Conservation (phyloP, 2,797 vertebrate species). For the Notamacropus eugenii region DNA sequence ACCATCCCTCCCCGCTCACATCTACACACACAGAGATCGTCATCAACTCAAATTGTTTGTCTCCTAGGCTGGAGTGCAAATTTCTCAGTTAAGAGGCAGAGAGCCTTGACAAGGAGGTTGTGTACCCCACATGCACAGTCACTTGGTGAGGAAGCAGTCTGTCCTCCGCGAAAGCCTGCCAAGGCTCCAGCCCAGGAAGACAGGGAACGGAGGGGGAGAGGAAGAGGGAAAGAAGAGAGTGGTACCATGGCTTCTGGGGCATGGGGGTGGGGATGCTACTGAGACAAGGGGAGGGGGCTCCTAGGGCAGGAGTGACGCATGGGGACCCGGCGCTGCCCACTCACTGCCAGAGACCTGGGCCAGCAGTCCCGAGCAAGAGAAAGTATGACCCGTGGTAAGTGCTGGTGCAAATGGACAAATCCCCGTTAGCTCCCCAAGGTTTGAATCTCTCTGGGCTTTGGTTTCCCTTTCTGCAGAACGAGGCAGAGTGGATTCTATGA, state of each 20-base stretch:
- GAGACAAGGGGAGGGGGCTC: too few species aligned
- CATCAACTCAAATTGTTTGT: background rate
- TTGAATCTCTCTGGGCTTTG: conserved; percentile 12
- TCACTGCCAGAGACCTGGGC: background rate
- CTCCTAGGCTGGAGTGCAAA: background rate
- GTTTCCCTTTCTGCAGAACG: conserved; percentile 7
- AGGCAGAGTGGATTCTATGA: background rate
- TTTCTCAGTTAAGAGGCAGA: background rate
- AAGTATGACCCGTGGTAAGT: background rate
- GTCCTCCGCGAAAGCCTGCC: background rate
- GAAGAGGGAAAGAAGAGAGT: background rate
- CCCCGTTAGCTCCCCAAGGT: background rate
- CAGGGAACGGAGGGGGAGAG: too few species aligned
- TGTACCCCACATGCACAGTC: background rate
- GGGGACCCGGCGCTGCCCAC: background rate
- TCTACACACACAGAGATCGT: background rate
- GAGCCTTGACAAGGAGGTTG: background rate
- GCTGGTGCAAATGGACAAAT: background rate
- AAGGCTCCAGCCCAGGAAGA: background rate
- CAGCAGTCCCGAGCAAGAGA: background rate
- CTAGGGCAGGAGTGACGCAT: too few species aligned
- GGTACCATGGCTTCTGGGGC: background rate
- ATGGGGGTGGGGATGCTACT: too few species aligned
- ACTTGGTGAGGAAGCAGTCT: background rate
- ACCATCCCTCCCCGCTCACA: too few species aligned